Evolutionary conservation across 2,888 invertebrate genomes (phyloP), one percentile per base, ranked within the genome.

Genomic region (Eupithecia centaureata): DNA sequence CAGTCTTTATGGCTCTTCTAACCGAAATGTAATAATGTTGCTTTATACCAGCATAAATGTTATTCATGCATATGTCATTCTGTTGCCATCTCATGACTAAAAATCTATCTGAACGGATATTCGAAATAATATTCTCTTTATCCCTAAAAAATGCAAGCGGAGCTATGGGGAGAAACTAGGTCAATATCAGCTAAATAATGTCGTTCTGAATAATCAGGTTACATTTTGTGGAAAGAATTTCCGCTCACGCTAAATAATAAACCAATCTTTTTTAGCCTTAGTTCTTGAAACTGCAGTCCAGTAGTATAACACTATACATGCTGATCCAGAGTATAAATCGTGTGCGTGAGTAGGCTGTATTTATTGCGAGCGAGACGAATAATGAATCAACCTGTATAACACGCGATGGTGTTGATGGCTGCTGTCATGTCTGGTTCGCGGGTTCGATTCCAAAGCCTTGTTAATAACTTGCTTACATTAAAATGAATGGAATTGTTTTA

Each of bases 331-430:
- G 77, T 78, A 82, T 82, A 83, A 83, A 83, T 82, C 79, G 71
- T 77, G 74, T 70, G 78, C 76, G 79, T 80, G 80, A 79, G 80
- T 81, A 79, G 79, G 79, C 77, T 76, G 84, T 83, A 84, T 83
- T 82, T 83, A 82, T 83, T 76, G 81, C 80, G 72, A 67, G 70
- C 67, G 32, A 71, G 75, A 79, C 76, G 77, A 78, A 77, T 76
- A 75, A 83, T 84, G 82, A 78, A 84, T 83, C 83, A 83, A 42
- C 59, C 75, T 77, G 82, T 80, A 80, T 82, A 79, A 75, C 84
- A 81, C 83, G 84, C 84, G 77, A 84, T 79, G 75, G 77, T 79
- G 80, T 75, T 83, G 83, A 83, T 79, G 78, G 79, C 77, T 77
- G 66, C 76, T 65, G 68, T 65, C 71, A 56, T 65, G 65, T 61